phyloP scores from a whole-genome alignment of 2,888 invertebrate species.

The Dromius quadrimaculatus region DNA sequence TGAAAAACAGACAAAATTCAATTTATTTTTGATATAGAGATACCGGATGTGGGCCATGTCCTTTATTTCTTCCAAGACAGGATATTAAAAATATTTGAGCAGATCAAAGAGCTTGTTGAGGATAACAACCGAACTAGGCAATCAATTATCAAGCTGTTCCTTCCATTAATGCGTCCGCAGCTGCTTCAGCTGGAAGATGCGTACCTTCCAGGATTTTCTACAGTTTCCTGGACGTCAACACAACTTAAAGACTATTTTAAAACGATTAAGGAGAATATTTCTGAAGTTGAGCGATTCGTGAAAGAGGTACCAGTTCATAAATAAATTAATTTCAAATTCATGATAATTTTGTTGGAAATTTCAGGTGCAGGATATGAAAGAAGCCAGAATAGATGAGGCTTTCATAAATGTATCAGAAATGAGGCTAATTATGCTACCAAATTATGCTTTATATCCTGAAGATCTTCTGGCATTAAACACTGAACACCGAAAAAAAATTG shows the following conservation, averaged over 20 bases:
- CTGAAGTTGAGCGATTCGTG: slow-evolving; percentile 75
- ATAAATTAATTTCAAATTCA: too few relatives aligned
- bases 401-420: slow-evolving; percentile 74
- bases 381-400: slow-evolving; percentile 78
- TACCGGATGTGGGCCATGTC: slow-evolving; percentile 82
- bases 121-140: slow-evolving; percentile 73
- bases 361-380: slow-evolving; percentile 78
- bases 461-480: slow-evolving; percentile 76
- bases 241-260: slow-evolving; percentile 76
- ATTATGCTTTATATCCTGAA: slow-evolving; percentile 72
- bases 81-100: slow-evolving; percentile 74
- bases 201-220: slow-evolving; percentile 81
- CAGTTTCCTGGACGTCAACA: slow-evolving; percentile 86
- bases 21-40: slow-evolving; percentile 65
- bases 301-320: slow-evolving; percentile 69
- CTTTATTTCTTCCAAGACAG: slow-evolving; percentile 80
- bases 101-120: slow-evolving; percentile 73
- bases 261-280: slow-evolving; percentile 70
- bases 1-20: neutral
- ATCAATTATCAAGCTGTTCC: slow-evolving; percentile 76
- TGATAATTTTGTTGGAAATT: neutral
- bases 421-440: slow-evolving; percentile 74
- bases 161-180: slow-evolving; percentile 77
- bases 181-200: slow-evolving; percentile 77
- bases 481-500: slow-evolving; percentile 69